Evolutionary conservation across 2,113 vertebrate genomes (phyloP), one percentile per base, ranked within the genome.

Genomic region (Thermophis baileyi): DNA sequence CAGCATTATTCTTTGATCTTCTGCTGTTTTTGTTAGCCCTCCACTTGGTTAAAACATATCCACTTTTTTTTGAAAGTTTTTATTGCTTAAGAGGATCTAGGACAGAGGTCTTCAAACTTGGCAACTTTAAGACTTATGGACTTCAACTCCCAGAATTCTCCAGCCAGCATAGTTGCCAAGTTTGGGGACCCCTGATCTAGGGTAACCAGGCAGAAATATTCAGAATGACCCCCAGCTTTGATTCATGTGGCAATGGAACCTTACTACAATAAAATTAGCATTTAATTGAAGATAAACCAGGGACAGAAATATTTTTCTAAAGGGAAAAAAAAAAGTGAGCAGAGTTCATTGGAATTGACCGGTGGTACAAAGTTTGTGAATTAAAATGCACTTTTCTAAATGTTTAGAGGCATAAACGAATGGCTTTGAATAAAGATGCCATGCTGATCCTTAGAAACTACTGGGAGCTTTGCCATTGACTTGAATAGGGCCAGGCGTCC

Each of bases 61-160:
- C 74, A 69, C 92, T 50, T 50, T 94, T 91, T 94, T 96, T 95
- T 95, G 91, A 95, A 95, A 94, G 60, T 89, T 87, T 94, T 96
- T 96, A 93, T 50, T 88, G 74, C 54, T 96, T 96, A 95, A 95
- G 90, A 95, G 93, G 87, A 54, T 89, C 95, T 94, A 35, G 9
- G 40, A n/a, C n/a, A n/a, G n/a, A n/a, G n/a, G n/a, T n/a, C n/a
- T n/a, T n/a, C n/a, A n/a, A n/a, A n/a, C n/a, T n/a, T n/a, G n/a
- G n/a, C n/a, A n/a, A n/a, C n/a, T n/a, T n/a, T n/a, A n/a, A n/a
- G n/a, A n/a, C n/a, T n/a, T n/a, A n/a, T n/a, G n/a, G n/a, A n/a
- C n/a, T n/a, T n/a, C n/a, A n/a, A n/a, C n/a, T n/a, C n/a, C n/a
- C n/a, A n/a, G n/a, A n/a, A n/a, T n/a, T n/a, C n/a, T n/a, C n/a